These are phyloP conservation scores for Rhagonycha lutea DNA, from an alignment of 2,888 invertebrate species.

Conservation along the genomic window DNA sequence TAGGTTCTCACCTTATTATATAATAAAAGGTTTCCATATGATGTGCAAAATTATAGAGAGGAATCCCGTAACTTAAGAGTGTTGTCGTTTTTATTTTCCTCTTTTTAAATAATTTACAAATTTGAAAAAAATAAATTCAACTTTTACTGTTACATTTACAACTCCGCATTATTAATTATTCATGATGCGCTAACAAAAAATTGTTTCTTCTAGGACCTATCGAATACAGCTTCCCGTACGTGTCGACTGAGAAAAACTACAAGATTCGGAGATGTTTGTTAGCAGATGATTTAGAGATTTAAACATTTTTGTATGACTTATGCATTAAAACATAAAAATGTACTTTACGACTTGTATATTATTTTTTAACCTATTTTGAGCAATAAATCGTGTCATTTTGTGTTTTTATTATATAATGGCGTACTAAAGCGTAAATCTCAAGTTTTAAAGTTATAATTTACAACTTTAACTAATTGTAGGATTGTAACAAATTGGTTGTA, in stretches of 20 bases:
- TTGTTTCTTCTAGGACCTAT: background rate
- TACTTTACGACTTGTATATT: background rate
- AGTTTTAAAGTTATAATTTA: background rate
- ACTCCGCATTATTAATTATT: background rate
- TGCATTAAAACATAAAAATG: background rate
- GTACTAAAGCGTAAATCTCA: background rate
- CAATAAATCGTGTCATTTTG: background rate
- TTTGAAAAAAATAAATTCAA: background rate
- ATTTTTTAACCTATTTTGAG: background rate
- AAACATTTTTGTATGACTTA: background rate
- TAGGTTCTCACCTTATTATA: background rate
- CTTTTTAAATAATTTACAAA: background rate
- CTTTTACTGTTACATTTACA: background rate
- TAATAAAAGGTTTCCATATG: background rate
- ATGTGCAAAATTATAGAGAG: background rate
- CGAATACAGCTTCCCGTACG: background rate
- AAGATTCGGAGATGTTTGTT: background rate
- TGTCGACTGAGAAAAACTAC: background rate
- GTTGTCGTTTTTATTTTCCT: background rate
- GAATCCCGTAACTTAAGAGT: background rate
- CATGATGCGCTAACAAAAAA: background rate
- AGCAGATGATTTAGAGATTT: background rate
- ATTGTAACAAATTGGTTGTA: background rate
- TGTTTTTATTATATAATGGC: background rate
- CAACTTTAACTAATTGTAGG: background rate